phyloP scores from a whole-genome alignment of 2,797 vertebrate genomes.

The Anguilla anguilla region DNA sequence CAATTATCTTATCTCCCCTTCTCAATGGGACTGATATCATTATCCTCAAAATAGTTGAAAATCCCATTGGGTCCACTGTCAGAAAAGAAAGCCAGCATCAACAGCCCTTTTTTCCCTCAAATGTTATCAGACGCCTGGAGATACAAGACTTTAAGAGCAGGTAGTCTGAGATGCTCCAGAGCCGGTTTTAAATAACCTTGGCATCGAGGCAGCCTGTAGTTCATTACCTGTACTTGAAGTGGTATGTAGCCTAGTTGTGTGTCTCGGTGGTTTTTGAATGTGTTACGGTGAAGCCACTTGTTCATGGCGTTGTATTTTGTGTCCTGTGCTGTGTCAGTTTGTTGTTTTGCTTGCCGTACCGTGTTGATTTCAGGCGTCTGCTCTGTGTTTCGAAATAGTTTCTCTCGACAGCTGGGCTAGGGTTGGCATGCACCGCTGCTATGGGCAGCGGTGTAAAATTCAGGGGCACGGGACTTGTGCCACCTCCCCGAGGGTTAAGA shows the following conservation, averaged over 20 bases:
- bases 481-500: not conserved
- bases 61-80: constrained; percentile 61
- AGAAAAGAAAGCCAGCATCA: constrained; percentile 30
- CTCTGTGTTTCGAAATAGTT: not conserved
- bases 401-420: not conserved
- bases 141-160: constrained; percentile 1
- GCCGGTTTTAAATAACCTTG: constrained; percentile 15
- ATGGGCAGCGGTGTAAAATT: not conserved
- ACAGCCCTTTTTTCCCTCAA: not conserved
- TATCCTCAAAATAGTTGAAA: constrained; percentile 69
- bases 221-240: not conserved
- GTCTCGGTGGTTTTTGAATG: not conserved
- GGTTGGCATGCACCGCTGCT: not conserved
- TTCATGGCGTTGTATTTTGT: not conserved
- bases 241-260: not conserved
- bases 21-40: constrained; percentile 67
- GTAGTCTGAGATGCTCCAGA: constrained; percentile 23
- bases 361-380: not conserved
- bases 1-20: constrained; percentile 73
- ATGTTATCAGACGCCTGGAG: constrained; percentile 14
- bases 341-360: not conserved
- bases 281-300: not conserved
- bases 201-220: not conserved
- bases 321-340: not conserved
- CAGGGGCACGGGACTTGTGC: not conserved